Conservation (phyloP, 1,140 invertebrate genomes). For the Dryas iulia region DNA sequence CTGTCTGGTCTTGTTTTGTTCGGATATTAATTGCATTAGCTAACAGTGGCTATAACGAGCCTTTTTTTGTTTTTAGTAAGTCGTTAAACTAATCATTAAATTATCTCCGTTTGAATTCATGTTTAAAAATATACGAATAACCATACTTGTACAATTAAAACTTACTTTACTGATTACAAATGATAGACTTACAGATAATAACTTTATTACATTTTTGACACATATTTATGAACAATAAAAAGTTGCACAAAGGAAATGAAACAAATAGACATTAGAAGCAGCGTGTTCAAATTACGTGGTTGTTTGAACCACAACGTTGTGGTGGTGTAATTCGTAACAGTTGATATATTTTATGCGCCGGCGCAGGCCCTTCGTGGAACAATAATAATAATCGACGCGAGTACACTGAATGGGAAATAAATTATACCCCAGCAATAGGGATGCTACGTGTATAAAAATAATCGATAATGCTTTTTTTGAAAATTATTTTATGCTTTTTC, state of each 20-base stretch:
- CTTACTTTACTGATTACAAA: background rate
- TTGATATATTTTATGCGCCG: constrained; percentile 49
- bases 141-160: background rate
- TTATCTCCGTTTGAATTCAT: background rate
- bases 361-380: constrained; percentile 58
- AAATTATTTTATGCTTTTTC: background rate
- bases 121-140: background rate
- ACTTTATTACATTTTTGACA: no score
- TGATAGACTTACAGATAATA: no score
- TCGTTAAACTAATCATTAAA: background rate
- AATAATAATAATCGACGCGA: constrained; percentile 73
- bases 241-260: background rate
- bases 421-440: constrained; percentile 60
- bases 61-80: background rate
- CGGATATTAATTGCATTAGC: background rate
- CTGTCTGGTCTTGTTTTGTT: background rate
- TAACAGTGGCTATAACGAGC: background rate
- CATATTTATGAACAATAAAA: no score
- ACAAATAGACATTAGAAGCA: background rate
- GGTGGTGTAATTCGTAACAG: constrained; percentile 38
- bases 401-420: constrained; percentile 73
- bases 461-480: background rate
- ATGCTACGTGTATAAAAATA: no score
- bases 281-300: constrained; percentile 5
- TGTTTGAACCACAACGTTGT: constrained; percentile 15